Percentiles rank a stretch among this genome's conserved stretches.
Evolutionary conservation across 2,113 vertebrate species (phyloP).

Genomic region (Corydoras maculifer): DNA sequence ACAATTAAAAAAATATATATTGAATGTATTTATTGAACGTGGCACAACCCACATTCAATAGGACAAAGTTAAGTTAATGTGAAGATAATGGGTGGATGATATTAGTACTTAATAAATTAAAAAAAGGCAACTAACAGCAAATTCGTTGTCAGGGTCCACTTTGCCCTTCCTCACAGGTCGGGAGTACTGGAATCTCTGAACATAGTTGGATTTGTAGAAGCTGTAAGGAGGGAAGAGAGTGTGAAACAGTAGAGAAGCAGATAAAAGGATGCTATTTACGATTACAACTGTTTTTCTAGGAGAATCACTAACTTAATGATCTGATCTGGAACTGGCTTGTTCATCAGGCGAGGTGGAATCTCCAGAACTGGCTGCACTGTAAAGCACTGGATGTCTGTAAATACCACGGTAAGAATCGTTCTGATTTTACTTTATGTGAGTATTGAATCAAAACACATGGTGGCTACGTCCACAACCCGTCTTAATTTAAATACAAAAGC

Average conservation of each 20-base stretch:
- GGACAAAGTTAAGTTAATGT: too few species aligned
- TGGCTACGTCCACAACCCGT: too few species aligned
- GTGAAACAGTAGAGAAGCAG: neutral
- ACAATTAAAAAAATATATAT: too few species aligned
- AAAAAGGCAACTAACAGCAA: conserved; percentile 77
- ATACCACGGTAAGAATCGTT: conserved; percentile 63
- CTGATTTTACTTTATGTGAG: neutral
- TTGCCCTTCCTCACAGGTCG: conserved; percentile 86
- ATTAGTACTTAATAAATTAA: neutral
- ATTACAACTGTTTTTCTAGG: neutral
- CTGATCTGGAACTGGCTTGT: conserved; percentile 94
- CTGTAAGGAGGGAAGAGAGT: conserved; percentile 50
- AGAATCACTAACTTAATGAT: conserved; percentile 84
- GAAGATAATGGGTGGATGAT: too few species aligned
- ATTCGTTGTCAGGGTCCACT: conserved; percentile 92
- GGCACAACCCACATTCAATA: too few species aligned
- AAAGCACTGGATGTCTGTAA: conserved; percentile 93
- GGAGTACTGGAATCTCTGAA: conserved; percentile 92
- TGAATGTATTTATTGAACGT: neutral
- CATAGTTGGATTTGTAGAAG: conserved; percentile 97
- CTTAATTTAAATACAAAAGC: too few species aligned
- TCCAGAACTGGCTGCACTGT: conserved; percentile 92
- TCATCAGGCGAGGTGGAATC: conserved; percentile 86
- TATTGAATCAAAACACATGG: too few species aligned
- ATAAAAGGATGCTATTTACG: neutral